phyloP scores from a whole-genome alignment of 2,113 vertebrate species.

The Canis aureus region DNA sequence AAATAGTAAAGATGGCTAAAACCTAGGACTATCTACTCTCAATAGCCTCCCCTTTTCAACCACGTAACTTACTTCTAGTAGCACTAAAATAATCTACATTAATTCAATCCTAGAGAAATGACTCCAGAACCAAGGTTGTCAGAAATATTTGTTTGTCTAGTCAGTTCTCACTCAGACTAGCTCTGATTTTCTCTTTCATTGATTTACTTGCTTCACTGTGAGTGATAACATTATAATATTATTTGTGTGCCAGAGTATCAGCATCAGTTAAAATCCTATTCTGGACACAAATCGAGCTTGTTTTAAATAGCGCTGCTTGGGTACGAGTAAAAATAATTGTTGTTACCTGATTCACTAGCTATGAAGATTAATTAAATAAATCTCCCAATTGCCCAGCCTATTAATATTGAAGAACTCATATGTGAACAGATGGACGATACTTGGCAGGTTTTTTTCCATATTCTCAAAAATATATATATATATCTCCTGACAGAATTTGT shows the following conservation, averaged over 20 bases:
- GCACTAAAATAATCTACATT: not conserved
- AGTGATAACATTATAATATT: not conserved
- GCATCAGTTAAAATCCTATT: constrained; percentile 48
- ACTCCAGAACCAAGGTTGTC: not conserved
- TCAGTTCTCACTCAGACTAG: not conserved
- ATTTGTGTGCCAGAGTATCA: not conserved
- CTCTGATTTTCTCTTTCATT: not conserved
- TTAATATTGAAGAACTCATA: constrained; percentile 49
- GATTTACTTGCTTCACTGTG: not conserved
- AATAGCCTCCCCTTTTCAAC: not conserved
- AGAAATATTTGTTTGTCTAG: not conserved
- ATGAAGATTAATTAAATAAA: constrained; percentile 65
- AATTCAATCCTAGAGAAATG: not conserved
- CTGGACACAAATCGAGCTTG: constrained; percentile 42
- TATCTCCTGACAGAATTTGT: constrained; percentile 58
- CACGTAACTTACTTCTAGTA: not conserved
- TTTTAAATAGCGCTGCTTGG: constrained; percentile 53
- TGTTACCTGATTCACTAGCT: not conserved
- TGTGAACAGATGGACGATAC: constrained; percentile 57
- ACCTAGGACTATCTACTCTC: not conserved
- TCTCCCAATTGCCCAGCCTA: not conserved
- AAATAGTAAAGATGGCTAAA: not conserved
- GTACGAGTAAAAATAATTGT: constrained; percentile 50
- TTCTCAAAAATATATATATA: constrained; percentile 47
- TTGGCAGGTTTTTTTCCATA: constrained; percentile 43